phyloP scores from a whole-genome alignment of 2,113 vertebrate species.

The Gnathonemus longibarbis region DNA sequence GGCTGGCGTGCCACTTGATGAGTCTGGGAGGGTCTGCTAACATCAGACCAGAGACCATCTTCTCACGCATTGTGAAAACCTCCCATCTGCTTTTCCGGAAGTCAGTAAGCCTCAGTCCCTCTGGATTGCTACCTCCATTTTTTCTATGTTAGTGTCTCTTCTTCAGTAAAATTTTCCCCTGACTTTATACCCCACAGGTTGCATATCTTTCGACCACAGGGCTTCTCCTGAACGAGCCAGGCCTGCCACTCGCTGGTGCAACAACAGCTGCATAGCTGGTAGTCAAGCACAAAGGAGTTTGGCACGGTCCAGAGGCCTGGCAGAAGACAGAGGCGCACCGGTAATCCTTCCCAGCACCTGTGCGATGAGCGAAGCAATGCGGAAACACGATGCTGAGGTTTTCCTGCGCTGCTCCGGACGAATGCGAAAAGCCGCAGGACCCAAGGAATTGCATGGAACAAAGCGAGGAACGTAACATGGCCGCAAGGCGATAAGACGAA shows the following conservation, averaged over 20 bases:
- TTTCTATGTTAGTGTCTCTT: not conserved
- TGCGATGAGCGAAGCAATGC: conserved; percentile 40
- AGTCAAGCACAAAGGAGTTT: not conserved
- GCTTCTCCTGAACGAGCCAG: not conserved
- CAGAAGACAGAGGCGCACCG: not conserved
- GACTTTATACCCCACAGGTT: not conserved
- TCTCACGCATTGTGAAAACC: not conserved
- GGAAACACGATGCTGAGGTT: conserved; percentile 40
- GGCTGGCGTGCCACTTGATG: not conserved
- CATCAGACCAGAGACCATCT: not conserved
- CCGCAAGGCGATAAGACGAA: not conserved
- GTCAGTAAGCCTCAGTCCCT: not conserved
- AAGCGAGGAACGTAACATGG: not conserved
- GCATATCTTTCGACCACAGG: not conserved
- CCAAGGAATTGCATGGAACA: not conserved
- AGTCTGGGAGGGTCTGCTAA: not conserved
- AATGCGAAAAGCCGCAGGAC: conserved; percentile 12
- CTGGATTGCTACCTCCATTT: not conserved
- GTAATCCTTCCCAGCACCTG: conserved; percentile 10
- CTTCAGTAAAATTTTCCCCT: not conserved
- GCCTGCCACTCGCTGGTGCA: not conserved
- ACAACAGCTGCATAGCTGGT: not conserved
- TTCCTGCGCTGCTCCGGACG: conserved; percentile 29
- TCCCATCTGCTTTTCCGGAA: not conserved
- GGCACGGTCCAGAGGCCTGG: not conserved